Percentiles rank a stretch among this genome's conserved stretches.
Conservation (phyloP, 35 echinoderm and acorn worm species). For the Heliocidaris erythrogramma region DNA sequence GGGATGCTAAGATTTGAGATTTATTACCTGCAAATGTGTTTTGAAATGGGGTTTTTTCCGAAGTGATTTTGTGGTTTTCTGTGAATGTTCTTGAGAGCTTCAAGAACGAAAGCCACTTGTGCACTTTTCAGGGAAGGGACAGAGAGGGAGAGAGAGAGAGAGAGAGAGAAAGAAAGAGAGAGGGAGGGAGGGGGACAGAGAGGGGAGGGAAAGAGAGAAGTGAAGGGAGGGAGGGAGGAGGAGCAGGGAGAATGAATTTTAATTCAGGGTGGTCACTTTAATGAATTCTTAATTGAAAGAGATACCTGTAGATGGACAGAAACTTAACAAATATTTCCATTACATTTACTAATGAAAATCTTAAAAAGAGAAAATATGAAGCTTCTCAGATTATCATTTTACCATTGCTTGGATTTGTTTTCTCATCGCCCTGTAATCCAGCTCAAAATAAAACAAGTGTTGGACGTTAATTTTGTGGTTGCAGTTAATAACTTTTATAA, state of each 20-base stretch:
- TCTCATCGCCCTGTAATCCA: background rate
- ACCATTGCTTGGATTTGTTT: background rate
- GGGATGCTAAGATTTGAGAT: background rate
- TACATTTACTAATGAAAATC: background rate
- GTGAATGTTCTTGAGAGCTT: background rate
- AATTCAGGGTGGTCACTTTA: background rate
- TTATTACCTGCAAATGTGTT: background rate
- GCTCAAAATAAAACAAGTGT: background rate
- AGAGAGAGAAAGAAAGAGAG: background rate
- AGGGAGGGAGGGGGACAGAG: background rate
- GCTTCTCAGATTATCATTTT: background rate
- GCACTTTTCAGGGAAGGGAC: background rate
- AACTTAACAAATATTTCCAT: background rate
- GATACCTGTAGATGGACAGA: background rate
- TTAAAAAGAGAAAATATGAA: background rate
- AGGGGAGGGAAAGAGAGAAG: no score
- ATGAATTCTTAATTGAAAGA: background rate
- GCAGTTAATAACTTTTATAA: slow-evolving; percentile 4
- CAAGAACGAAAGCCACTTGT: background rate
- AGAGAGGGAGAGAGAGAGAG: background rate
- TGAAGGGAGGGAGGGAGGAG: background rate
- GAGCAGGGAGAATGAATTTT: background rate
- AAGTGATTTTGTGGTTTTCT: background rate
- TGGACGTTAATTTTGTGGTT: background rate
- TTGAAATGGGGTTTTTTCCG: background rate